Evolutionary conservation across 92 coral and sea anemone genomes (phyloP).

Genomic region (Palythoa caribaeorum): DNA sequence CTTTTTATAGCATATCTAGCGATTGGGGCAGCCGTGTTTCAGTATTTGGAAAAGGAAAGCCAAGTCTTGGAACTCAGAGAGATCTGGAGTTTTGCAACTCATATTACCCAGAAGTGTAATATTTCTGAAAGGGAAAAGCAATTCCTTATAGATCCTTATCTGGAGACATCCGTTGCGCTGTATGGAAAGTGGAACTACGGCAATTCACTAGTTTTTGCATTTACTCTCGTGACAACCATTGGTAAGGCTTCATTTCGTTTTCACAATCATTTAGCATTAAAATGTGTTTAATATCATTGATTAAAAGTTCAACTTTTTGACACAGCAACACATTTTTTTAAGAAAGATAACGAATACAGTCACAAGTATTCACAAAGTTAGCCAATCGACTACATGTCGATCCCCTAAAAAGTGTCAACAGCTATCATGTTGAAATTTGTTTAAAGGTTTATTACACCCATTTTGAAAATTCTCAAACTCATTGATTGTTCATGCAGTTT

Average conservation of each 20-base stretch:
- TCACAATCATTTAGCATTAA: background rate
- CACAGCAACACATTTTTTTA: background rate
- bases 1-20: constrained; percentile 64
- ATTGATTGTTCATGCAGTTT: too few species aligned
- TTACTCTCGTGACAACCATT: constrained; percentile 75
- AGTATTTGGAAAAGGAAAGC: constrained; percentile 63
- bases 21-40: constrained; percentile 74
- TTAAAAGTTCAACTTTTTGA: background rate
- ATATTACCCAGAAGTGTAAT: constrained; percentile 68
- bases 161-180: background rate
- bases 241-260: constrained; percentile 49
- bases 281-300: background rate
- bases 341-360: too few species aligned
- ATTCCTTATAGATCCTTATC: constrained; percentile 32
- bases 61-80: constrained; percentile 31
- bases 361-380: too few species aligned
- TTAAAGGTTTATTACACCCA: too few species aligned
- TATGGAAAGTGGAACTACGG: constrained; percentile 69
- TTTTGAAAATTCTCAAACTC: too few species aligned
- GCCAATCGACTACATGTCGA: too few species aligned
- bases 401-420: too few species aligned
- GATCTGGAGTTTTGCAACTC: constrained; percentile 24
- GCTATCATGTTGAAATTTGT: too few species aligned
- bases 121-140: constrained; percentile 55
- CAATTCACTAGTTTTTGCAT: constrained; percentile 71